A percentile compares a stretch with the other conserved stretches of the same genome.
Conservation (phyloP, 2,797 vertebrate species). For the Remorina albescens region DNA sequence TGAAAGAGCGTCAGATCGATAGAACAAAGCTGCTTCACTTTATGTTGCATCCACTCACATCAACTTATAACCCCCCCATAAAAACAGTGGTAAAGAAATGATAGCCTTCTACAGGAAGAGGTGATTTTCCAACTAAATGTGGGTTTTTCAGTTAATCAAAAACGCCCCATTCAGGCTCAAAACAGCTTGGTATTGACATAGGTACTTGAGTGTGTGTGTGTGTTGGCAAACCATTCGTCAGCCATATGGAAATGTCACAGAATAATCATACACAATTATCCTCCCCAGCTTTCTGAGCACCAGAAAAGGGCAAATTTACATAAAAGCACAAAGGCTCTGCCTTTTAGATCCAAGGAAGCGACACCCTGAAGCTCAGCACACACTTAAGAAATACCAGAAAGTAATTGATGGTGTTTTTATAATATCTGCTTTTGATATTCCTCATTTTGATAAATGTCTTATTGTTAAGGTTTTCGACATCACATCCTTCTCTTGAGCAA, state of each 20-base stretch:
- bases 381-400: conserved; percentile 38
- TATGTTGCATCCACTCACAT: conserved; percentile 42
- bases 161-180: conserved; percentile 33
- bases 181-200: conserved; percentile 46
- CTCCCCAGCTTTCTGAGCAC: conserved; percentile 63
- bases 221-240: conserved; percentile 55
- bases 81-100: conserved; percentile 19
- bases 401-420: conserved; percentile 26
- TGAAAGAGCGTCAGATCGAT: conserved; percentile 66
- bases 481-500: conserved; percentile 3
- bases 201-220: not conserved
- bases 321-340: conserved; percentile 71
- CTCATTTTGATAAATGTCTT: conserved; percentile 15
- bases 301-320: conserved; percentile 81
- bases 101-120: conserved; percentile 10
- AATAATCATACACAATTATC: conserved; percentile 83
- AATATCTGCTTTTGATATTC: conserved; percentile 38
- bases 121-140: conserved; percentile 16
- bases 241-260: conserved; percentile 83
- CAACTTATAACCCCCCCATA: conserved; percentile 15
- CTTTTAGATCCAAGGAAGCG: conserved; percentile 50
- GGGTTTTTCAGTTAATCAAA: conserved; percentile 31
- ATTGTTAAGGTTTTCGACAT: conserved; percentile 16
- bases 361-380: conserved; percentile 38
- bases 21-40: conserved; percentile 71